A percentile compares a stretch with the other conserved stretches of the same genome.
These are phyloP conservation scores for Myanophis thanlyinensis DNA, from an alignment of 2,113 vertebrate genomes.

Conservation along the genomic window DNA sequence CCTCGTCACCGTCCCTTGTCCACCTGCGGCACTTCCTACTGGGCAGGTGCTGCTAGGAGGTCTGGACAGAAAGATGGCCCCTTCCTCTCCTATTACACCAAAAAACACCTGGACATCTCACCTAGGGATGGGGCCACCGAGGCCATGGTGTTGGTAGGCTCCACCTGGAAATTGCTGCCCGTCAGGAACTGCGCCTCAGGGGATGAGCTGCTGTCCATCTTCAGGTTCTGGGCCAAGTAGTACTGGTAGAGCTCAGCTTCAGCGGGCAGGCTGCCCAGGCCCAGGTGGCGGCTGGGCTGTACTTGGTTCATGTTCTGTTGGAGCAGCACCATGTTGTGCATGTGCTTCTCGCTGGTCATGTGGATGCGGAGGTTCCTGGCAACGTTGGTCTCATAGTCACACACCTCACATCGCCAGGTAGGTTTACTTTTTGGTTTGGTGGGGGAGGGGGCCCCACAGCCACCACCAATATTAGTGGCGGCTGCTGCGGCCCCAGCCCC, in stretches of 20 bases:
- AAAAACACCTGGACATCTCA: slow-evolving; percentile 64
- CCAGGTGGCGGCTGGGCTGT: slow-evolving; percentile 87
- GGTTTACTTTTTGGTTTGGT: slow-evolving; percentile 99
- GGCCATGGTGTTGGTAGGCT: slow-evolving; percentile 83
- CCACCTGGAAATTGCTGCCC: slow-evolving; percentile 88
- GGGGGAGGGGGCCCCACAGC: slow-evolving; percentile 91
- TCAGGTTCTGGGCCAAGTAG: slow-evolving; percentile 96
- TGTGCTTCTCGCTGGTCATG: slow-evolving; percentile 99
- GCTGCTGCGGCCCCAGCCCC: slow-evolving; percentile 76
- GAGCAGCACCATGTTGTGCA: slow-evolving; percentile 99
- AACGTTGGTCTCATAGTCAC: slow-evolving; percentile 98
- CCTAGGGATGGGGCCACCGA: slow-evolving; percentile 88
- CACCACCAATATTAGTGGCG: slow-evolving; percentile 80
- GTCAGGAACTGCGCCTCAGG: slow-evolving; percentile 90
- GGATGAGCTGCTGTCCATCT: slow-evolving; percentile 82
- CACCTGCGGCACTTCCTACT: accelerated
- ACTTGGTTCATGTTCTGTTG: slow-evolving; percentile 98
- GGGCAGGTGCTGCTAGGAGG: background rate
- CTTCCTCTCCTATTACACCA: background rate
- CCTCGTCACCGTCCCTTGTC: background rate
- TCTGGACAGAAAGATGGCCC: background rate
- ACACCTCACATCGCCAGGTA: slow-evolving; percentile 98
- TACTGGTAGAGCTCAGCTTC: slow-evolving; percentile 99
- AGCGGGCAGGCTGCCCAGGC: slow-evolving; percentile 88
- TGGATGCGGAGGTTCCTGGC: slow-evolving; percentile 97